Evolutionary conservation across 2,888 invertebrate genomes (phyloP).

Genomic region (Apamea crenata): DNA sequence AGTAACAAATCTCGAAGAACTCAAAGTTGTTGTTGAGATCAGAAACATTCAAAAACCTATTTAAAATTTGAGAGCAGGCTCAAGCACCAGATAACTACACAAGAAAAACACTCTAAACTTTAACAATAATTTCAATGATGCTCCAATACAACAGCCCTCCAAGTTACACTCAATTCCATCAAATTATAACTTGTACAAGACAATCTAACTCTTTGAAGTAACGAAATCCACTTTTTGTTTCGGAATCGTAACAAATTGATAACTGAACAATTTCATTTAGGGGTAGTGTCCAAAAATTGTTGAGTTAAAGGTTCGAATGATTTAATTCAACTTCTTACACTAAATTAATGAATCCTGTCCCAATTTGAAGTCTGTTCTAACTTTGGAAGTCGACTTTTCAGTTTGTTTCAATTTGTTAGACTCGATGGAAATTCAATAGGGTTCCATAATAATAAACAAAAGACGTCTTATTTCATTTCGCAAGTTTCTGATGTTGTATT

Average conservation of each 20-base stretch:
- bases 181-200: conserved; percentile 71
- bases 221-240: conserved; percentile 72
- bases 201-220: conserved; percentile 69
- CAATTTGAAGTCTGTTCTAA: conserved; percentile 79
- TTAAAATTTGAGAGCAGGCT: conserved; percentile 64
- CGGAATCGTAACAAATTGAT: conserved; percentile 75
- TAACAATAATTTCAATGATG: conserved; percentile 70
- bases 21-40: conserved; percentile 58
- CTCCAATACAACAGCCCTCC: conserved; percentile 61
- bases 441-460: conserved; percentile 80
- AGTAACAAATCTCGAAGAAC: conserved; percentile 52
- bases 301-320: conserved; percentile 80
- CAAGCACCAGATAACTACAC: conserved; percentile 66
- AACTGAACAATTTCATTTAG: conserved; percentile 76
- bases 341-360: conserved; percentile 85
- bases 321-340: conserved; percentile 86
- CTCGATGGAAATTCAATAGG: conserved; percentile 83
- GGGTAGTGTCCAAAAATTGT: conserved; percentile 74
- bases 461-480: conserved; percentile 75
- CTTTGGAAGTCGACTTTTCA: conserved; percentile 83
- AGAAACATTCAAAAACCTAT: conserved; percentile 66
- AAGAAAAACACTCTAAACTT: conserved; percentile 69
- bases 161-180: conserved; percentile 67
- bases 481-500: conserved; percentile 57
- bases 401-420: conserved; percentile 87